Evolutionary conservation across 2,888 invertebrate genomes (phyloP), one percentile per base, ranked within the genome.

Genomic region (Octodonta nipae): DNA sequence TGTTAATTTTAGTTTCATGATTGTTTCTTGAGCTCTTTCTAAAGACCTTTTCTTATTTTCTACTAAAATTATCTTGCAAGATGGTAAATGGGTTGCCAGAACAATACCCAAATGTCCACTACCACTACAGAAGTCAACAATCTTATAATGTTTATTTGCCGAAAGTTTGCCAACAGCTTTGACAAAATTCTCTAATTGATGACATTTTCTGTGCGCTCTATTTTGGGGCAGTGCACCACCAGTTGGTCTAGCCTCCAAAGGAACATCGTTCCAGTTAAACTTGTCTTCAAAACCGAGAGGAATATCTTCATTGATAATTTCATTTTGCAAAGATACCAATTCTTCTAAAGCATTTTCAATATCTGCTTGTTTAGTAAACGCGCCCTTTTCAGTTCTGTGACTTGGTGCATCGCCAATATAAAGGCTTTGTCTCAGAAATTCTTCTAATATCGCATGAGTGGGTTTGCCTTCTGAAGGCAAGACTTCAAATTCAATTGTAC

Each of bases 91-190:
- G 47, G 78, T 66, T 0, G 91, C 92, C 13, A 92, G 54, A 4
- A 91, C 58, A 39, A 93, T 81, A 0, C 92, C 93, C 36, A 93
- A 66, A 61, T 93, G 92, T 0, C 93, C 93, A 48, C 88, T 83
- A 2, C 93, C 93, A 50, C 88, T 83, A 57, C 93, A 93, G 61
- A 93, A 93, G 58, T 95, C 93, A 1, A 93, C 84, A 45, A 93
- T 83, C 10, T 70, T 62, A 48, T 84, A 73, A 0, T 24, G 32
- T 13, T 49, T 43, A 7, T 37, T 31, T 16, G 35, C 35, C 0
- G 82, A 80, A n/a, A 22, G 11, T 22, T 22, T 22, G 20, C 79
- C 55, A 0, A 83, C 79, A 15, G 86, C 79, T 49, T 76, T 73
- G 11, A 76, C 75, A 45, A 93, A 65, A 57, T 84, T 91, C 59